Conservation (phyloP, 2,797 vertebrate species). For the Luscinia megarhynchos region DNA sequence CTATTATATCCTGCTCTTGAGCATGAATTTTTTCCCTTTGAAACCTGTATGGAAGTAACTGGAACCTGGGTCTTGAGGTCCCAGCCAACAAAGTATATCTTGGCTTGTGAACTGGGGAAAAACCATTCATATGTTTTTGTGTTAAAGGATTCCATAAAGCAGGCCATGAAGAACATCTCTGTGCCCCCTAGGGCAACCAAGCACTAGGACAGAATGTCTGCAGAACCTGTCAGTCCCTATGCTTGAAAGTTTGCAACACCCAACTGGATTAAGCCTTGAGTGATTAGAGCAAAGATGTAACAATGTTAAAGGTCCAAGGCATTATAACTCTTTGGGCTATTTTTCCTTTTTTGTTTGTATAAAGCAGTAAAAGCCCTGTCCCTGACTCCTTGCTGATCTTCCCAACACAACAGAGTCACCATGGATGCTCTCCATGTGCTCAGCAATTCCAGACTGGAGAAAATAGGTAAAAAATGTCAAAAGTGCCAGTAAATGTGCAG, state of each 20-base stretch:
- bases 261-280: neutral
- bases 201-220: neutral
- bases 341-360: neutral
- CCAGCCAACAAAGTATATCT: neutral
- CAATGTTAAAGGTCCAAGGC: neutral
- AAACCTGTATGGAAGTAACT: neutral
- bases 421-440: neutral
- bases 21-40: neutral
- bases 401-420: neutral
- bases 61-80: neutral
- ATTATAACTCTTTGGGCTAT: neutral
- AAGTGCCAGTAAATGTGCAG: neutral
- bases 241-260: neutral
- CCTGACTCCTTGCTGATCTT: rapidly evolving
- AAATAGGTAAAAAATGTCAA: neutral
- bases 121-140: neutral
- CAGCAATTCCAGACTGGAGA: neutral
- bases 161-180: neutral
- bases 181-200: neutral
- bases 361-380: neutral
- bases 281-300: neutral
- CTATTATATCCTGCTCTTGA: neutral
- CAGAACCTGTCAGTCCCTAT: neutral
- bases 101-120: neutral
- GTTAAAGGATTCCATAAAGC: neutral